Conservation (phyloP, 2,888 invertebrate species). For the Lagria hirta region DNA sequence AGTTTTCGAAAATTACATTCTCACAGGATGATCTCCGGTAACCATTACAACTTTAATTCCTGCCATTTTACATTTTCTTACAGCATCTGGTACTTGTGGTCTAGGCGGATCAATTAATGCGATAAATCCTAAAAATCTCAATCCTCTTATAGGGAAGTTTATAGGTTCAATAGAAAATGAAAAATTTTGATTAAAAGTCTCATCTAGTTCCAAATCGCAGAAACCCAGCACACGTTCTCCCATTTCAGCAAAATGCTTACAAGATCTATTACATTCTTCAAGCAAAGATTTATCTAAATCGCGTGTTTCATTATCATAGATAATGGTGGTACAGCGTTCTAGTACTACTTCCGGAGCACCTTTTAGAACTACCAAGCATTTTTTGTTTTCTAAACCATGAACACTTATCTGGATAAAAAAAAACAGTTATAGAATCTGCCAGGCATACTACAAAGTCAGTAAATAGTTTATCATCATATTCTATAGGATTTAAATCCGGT, state of each 20-base stretch:
- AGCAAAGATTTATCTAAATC: slow-evolving; percentile 58
- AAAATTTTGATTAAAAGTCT: slow-evolving; percentile 58
- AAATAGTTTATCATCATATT: too few species aligned
- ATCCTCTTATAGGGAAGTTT: slow-evolving; percentile 70
- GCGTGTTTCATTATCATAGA: slow-evolving; percentile 58
- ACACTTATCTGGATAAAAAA: slow-evolving; percentile 57
- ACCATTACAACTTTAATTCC: slow-evolving; percentile 83
- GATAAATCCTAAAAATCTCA: slow-evolving; percentile 66
- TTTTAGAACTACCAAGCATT: slow-evolving; percentile 69
- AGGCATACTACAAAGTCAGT: too few species aligned
- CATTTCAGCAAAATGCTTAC: slow-evolving; percentile 72
- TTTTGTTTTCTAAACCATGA: slow-evolving; percentile 59
- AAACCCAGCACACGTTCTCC: slow-evolving; percentile 88
- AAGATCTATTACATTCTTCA: slow-evolving; percentile 65
- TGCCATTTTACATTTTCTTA: slow-evolving; percentile 69
- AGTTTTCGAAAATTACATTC: too few species aligned
- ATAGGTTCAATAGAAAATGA: slow-evolving; percentile 62
- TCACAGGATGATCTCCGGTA: slow-evolving; percentile 78
- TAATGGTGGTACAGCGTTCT: slow-evolving; percentile 66
- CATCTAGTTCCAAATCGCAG: slow-evolving; percentile 67
- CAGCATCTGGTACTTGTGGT: slow-evolving; percentile 67
- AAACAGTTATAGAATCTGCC: slow-evolving; percentile 5
- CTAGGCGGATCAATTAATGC: slow-evolving; percentile 69
- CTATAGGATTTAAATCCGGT: too few species aligned
- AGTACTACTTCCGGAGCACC: slow-evolving; percentile 73